Conservation (phyloP, 2,113 vertebrate species). For the Toxotes chatareus region DNA sequence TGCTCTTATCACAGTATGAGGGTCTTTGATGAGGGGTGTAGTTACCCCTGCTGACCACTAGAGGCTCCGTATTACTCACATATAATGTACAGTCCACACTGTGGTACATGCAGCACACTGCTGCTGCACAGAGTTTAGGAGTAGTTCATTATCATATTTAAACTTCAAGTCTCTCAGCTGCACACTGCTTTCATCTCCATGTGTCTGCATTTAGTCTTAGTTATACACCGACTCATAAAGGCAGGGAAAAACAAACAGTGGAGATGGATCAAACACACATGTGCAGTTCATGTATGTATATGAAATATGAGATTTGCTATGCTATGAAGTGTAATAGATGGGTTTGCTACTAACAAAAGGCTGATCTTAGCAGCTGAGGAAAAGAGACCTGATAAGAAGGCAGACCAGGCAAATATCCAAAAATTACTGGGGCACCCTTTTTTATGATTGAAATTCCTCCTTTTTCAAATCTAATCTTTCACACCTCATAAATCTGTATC, state of each 20-base stretch:
- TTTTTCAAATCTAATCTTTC: conserved; percentile 26
- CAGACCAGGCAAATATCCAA: not conserved
- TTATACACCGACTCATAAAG: not conserved
- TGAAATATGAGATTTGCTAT: not conserved
- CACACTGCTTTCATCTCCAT: not conserved
- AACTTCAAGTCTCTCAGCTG: not conserved
- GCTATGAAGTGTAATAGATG: not conserved
- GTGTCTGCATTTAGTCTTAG: not conserved
- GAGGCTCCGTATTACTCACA: conserved; percentile 76
- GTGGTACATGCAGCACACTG: conserved; percentile 16
- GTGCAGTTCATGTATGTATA: too few species aligned
- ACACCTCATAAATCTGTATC: conserved; percentile 1
- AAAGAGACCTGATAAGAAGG: not conserved
- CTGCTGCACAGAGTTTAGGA: conserved; percentile 12
- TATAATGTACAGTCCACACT: conserved; percentile 5
- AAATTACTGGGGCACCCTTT: not conserved
- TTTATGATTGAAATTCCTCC: conserved; percentile 2
- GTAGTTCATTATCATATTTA: not conserved
- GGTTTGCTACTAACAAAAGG: not conserved
- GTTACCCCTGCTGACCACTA: conserved; percentile 49
- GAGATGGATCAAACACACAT: not conserved
- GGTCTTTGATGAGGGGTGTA: conserved; percentile 5
- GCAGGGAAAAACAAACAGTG: not conserved
- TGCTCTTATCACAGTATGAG: not conserved
- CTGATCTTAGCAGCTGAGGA: not conserved